These are phyloP conservation scores for Ptiloglossa arizonensis DNA, from an alignment of 1,140 invertebrate genomes.

Conservation along the genomic window DNA sequence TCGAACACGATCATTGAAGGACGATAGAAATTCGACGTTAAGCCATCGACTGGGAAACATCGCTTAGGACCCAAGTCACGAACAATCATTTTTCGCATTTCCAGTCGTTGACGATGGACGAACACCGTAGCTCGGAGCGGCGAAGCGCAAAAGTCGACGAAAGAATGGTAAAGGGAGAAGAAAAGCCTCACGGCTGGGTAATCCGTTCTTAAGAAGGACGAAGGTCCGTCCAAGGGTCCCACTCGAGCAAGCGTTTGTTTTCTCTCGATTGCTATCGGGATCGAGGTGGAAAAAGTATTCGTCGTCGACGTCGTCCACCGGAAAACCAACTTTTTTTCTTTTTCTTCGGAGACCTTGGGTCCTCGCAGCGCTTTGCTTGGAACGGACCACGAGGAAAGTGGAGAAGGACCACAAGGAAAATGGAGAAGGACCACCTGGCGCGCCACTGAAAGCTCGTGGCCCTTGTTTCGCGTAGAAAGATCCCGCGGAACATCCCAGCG, in stretches of 20 bases:
- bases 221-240: not conserved
- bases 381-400: not conserved
- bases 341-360: not conserved
- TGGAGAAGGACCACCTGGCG: not conserved
- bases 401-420: not conserved
- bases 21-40: not conserved
- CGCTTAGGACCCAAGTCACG: not conserved
- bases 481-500: conserved; percentile 9
- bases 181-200: conserved; percentile 26
- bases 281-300: conserved; percentile 66
- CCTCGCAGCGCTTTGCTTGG: not conserved
- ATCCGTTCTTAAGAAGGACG: conserved; percentile 42
- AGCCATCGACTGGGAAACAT: not conserved
- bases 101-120: not conserved
- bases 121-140: not conserved
- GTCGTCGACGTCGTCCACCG: conserved; percentile 38
- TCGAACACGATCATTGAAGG: too few relatives aligned
- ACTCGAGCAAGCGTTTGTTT: conserved; percentile 60
- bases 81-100: conserved; percentile 3
- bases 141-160: conserved; percentile 6
- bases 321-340: conserved; percentile 45
- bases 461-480: not conserved
- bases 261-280: conserved; percentile 64
- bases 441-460: not conserved
- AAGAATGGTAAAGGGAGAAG: conserved; percentile 1